Evolutionary conservation across 2,888 invertebrate species (phyloP), one percentile per base, ranked within the genome.

Genomic region (Parelbella ahira): DNA sequence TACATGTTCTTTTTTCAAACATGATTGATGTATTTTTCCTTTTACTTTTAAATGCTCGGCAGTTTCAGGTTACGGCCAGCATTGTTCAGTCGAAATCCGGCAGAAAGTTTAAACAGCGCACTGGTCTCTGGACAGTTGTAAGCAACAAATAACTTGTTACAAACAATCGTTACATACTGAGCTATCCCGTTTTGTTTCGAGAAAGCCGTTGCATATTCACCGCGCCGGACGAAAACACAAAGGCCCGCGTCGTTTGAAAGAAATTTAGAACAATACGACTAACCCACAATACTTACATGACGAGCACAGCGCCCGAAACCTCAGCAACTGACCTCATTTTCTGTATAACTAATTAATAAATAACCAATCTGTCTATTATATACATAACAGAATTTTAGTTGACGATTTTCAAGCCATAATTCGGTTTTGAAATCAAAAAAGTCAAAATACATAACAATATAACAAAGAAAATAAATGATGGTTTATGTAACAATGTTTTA

Each of bases 191-290:
- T 55, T 60, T 63, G 63, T 62, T 56, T 54, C 57, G 65, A 65
- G 75, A 74, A 76, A 77, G 69, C 65, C 60, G 54, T 66, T 79
- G 66, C 65, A 80, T 78, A 77, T 78, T 75, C 65, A 70, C 63
- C 32, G 47, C 38, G 47, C 30, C 45, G 44, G 45, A 52, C 53
- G 51, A 60, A 58, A 54, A 61, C 57, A 63, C 55, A 52, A 57
- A 59, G 45, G 44, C 58, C 50, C 50, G 52, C 49, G 41, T n/a
- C n/a, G 44, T 30, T 58, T 68, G 62, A 74, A 73, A 73, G 66
- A 72, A 67, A 68, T 68, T 58, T 49, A 53, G 52, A 64, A 73
- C 71, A 71, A 72, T 68, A 58, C 42, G 29, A 33, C 41, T 41
- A 41, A 27, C 27, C 20, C 27, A 41, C 41, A 41, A 25, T 25